Evolutionary conservation across 2,113 vertebrate genomes (phyloP).

Genomic region (Pipra filicauda): DNA sequence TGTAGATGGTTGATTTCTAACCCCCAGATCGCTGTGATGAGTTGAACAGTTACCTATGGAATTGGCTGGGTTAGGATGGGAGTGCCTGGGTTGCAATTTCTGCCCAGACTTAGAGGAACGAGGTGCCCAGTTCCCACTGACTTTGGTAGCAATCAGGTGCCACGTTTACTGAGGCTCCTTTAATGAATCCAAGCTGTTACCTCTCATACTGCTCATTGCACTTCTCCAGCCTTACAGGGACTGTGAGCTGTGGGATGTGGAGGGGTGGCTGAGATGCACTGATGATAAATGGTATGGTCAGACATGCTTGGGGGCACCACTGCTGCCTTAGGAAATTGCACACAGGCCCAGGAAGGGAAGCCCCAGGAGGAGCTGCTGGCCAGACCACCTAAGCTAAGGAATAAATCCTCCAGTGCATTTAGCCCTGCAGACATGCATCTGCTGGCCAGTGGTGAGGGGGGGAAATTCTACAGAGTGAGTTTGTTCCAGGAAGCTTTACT

Average conservation of each 20-base stretch:
- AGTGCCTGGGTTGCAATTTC: background rate
- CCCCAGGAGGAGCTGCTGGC: background rate
- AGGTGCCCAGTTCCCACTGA: background rate
- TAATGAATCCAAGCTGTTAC: background rate
- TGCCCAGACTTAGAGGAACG: background rate
- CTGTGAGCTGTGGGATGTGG: background rate
- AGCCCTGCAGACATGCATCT: constrained; percentile 17
- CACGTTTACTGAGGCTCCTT: background rate
- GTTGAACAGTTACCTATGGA: background rate
- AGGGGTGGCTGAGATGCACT: background rate
- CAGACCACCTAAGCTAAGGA: background rate
- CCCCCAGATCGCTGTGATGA: background rate
- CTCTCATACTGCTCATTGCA: background rate
- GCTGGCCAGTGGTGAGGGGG: background rate
- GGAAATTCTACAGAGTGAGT: background rate
- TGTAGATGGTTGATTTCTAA: background rate
- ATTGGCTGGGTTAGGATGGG: background rate
- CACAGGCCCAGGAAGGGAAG: background rate
- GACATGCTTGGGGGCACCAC: background rate
- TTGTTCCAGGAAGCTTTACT: constrained; percentile 1
- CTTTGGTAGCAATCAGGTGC: background rate
- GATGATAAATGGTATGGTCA: background rate
- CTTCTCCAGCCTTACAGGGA: background rate
- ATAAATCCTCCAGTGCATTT: background rate
- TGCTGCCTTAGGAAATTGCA: background rate